Evolutionary conservation across 2,113 vertebrate genomes (phyloP), one percentile per base, ranked within the genome.

Genomic region (Ifrita kowaldi): DNA sequence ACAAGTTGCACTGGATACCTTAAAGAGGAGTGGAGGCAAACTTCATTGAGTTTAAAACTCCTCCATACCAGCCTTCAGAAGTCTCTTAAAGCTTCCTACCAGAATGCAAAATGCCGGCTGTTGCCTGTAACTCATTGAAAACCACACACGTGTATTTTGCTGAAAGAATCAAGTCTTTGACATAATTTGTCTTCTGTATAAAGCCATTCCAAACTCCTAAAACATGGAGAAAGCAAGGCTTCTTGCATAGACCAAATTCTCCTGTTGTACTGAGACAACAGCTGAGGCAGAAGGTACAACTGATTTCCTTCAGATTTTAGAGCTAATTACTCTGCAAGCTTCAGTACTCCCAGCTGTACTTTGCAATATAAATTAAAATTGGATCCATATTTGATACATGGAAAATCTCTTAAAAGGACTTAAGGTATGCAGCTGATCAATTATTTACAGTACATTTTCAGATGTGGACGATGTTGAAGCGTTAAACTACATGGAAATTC

Each of bases 371-470:
- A 65, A 92, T 88, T 65, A 69, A 80, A 70, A 76, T 37, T 65
- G 44, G 35, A 73, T 73, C 55, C 55, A 41, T 81, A 77, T 73
- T 77, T 86, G 68, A 74, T 65, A 89, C 20, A 64, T 46, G 57
- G 2, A 62, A 39, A 81, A 69, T 65, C 23, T 77, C 42, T 62
- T 68, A 52, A 49, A 90, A 76, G 13, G 32, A 53, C 24, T 59
- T 79, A 35, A 53, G 28, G 60, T 57, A 62, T 26, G 37, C 76
- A 94, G 35, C 19, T 49, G 46, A 80, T 77, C 37, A 64, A 73
- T 85, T 86, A 90, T 86, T 88, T 80, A 53, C 64, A 41, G 16
- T n/a, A 16, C 33, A 46, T 80, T 92, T 90, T 57, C 89, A 69
- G 37, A 65, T 69, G 28, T 47, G 67, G 73, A 60, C 53, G 69